Percentiles rank a stretch among this genome's conserved stretches.
Evolutionary conservation across 2,797 vertebrate species (phyloP).

Genomic region (Phrynocephalus guinanensis): DNA sequence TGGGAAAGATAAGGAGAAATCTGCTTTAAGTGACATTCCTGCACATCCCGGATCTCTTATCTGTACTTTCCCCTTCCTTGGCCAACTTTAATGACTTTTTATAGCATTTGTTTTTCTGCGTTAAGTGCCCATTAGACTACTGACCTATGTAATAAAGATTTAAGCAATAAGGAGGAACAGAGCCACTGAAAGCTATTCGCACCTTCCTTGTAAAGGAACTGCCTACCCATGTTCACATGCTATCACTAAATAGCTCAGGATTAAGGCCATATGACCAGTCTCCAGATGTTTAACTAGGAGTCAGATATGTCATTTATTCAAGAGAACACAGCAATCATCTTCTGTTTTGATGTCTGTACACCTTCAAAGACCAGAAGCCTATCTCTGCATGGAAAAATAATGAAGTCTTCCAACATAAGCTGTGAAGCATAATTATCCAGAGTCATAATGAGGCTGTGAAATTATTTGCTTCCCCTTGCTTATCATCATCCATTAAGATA

Average conservation of each 20-base stretch:
- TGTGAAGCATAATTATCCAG: neutral
- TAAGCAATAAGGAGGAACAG: neutral
- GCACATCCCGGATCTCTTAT: neutral
- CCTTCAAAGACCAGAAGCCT: neutral
- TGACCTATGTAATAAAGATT: neutral
- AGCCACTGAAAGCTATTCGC: no score
- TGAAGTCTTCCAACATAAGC: neutral
- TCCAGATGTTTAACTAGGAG: neutral
- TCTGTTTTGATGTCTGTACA: neutral
- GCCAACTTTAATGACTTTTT: neutral
- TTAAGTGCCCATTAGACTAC: neutral
- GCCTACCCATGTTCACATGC: no score
- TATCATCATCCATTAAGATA: no score
- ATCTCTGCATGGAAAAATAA: neutral
- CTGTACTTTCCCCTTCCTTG: neutral
- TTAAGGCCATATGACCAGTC: neutral
- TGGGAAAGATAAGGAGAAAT: neutral
- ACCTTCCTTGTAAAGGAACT: neutral
- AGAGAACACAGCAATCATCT: neutral
- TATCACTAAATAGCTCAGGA: neutral
- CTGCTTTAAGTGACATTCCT: neutral
- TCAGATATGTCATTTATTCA: neutral
- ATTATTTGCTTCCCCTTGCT: neutral
- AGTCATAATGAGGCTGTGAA: neutral
- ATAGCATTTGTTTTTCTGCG: neutral